Evolutionary conservation across 2,113 vertebrate genomes (phyloP), one percentile per base, ranked within the genome.

Genomic region (Hyla sarda): DNA sequence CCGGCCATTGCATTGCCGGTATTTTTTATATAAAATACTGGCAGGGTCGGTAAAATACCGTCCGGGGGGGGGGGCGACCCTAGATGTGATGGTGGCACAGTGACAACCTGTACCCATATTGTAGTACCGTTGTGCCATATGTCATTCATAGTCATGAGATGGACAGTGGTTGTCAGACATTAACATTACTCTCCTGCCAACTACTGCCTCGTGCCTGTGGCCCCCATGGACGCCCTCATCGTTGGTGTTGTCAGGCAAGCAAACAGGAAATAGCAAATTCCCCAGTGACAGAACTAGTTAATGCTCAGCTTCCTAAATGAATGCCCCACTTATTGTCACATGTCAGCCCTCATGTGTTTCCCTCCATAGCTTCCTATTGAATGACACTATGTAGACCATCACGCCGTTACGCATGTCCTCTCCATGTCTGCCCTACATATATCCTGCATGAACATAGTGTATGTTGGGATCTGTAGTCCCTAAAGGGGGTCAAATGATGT

Each of bases 191-290:
- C 47, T 48, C 12, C 47, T 48, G 25, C 56, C n/a, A 5, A 0
- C 56, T 7, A 1, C 60, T 13, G n/a, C 5, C 60, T 30, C 25
- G 28, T 23, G 19, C 23, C 17, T 69, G 23, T 3, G 67, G 67
- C 34, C 19, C 17, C 32, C 19, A 41, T 37, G 34, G 34, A 23
- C 17, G 28, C 5, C 60, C 60, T 30, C 60, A 10, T 16, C 13
- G 5, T 25, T 30, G 13, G 62, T 32, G 13, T 14, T 30, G 7
- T 34, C 21, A 14, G 21, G 19, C n/a, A 58, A 58, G 76, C 21
- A 34, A 79, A 60, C 56, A 80, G 77, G 77, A 80, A 80, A 80
- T 80, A 37, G 21, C 56, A 45, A 28, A 60, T 25, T 25, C 7
- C 5, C 7, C 23, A 77, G 32, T 45, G 48, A 76, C 45, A 47